These are phyloP conservation scores for Gymnoscelis rufifasciata DNA, from an alignment of 2,888 invertebrate genomes.

Conservation along the genomic window DNA sequence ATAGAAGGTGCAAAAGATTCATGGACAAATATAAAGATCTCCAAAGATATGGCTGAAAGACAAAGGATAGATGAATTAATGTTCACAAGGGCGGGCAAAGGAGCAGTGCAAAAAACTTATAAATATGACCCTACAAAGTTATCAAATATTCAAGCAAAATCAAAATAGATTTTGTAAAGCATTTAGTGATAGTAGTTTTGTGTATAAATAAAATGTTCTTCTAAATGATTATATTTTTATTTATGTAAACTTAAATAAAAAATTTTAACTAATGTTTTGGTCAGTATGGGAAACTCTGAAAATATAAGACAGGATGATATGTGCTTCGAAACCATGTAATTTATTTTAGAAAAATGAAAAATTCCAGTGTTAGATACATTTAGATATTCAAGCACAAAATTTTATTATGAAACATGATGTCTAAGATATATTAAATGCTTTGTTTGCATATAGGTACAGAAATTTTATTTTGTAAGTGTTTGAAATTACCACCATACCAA, in stretches of 20 bases:
- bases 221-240: constrained; percentile 35
- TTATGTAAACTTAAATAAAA: neutral
- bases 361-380: no score
- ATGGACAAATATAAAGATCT: constrained; percentile 89
- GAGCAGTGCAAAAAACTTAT: constrained; percentile 92
- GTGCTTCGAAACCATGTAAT: no score
- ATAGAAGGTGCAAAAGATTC: constrained; percentile 88
- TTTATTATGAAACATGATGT: no score
- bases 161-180: constrained; percentile 56
- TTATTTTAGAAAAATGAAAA: no score
- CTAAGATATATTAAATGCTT: no score
- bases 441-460: no score
- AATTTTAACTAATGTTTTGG: no score
- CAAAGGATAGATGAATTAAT: constrained; percentile 86
- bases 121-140: constrained; percentile 88
- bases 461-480: no score
- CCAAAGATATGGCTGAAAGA: constrained; percentile 87
- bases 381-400: no score
- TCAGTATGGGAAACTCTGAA: no score
- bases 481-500: no score
- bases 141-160: constrained; percentile 75
- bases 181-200: constrained; percentile 38
- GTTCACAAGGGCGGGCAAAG: constrained; percentile 91
- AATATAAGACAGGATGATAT: no score
- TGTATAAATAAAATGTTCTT: constrained; percentile 42